Percentiles rank a stretch among this genome's conserved stretches.
Evolutionary conservation across 2,113 vertebrate genomes (phyloP).

Genomic region (Stomatorhinus ivindoensis): DNA sequence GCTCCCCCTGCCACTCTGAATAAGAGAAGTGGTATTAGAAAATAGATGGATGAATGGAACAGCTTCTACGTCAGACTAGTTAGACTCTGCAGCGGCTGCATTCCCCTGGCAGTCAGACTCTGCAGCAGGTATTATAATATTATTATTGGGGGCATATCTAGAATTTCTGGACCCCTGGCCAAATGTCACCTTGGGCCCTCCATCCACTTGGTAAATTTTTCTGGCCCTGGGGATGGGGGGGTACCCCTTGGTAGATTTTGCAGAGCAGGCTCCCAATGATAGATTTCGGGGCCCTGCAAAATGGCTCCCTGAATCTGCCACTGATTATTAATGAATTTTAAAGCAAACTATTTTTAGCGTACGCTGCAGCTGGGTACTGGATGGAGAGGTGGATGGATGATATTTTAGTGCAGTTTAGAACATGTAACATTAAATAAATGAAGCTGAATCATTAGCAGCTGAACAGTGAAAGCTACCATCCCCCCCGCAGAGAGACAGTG

Average conservation of each 20-base stretch:
- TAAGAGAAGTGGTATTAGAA: too few relatives aligned
- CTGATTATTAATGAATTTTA: background rate
- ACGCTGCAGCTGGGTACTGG: background rate
- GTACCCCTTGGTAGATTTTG: background rate
- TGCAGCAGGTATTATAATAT: background rate
- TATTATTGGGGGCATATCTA: background rate
- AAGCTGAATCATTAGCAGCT: background rate
- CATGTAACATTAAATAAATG: background rate
- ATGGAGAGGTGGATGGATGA: background rate
- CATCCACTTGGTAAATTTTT: background rate
- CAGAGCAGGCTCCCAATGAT: background rate
- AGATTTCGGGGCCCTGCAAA: background rate
- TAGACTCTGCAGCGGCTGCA: too few relatives aligned
- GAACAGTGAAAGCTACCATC: background rate
- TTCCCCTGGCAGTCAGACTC: too few relatives aligned
- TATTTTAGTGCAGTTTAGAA: background rate
- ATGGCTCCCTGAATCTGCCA: background rate
- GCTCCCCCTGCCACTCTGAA: too few relatives aligned
- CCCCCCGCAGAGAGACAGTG: background rate
- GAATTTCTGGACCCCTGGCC: background rate
- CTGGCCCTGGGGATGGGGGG: background rate
- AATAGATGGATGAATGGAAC: too few relatives aligned
- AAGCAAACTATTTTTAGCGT: background rate
- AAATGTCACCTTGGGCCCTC: background rate
- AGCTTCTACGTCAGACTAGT: too few relatives aligned